Conservation (phyloP, 2,888 invertebrate genomes). For the Rhingia rostrata region DNA sequence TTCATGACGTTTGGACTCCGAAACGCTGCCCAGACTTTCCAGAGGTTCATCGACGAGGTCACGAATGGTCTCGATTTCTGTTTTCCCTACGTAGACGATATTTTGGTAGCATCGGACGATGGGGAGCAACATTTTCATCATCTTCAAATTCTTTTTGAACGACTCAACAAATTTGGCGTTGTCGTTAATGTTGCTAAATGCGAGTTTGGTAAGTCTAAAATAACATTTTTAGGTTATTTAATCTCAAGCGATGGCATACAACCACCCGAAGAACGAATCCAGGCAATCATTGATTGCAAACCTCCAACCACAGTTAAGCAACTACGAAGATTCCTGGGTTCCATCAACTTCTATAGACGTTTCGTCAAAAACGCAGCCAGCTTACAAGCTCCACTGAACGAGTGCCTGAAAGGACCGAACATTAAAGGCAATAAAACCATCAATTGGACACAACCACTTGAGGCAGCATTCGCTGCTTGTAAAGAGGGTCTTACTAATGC, state of each 20-base stretch:
- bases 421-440: too few relatives aligned
- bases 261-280: slow-evolving; percentile 77
- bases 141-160: slow-evolving; percentile 23
- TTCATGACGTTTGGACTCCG: slow-evolving; percentile 3
- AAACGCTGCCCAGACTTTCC: background rate
- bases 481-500: slow-evolving; percentile 12
- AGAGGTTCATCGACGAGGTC: background rate
- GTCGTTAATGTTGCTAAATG: slow-evolving; percentile 19
- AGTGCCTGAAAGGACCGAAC: slow-evolving; percentile 13
- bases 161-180: slow-evolving; percentile 20
- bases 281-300: slow-evolving; percentile 76
- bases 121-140: slow-evolving; percentile 1
- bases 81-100: background rate
- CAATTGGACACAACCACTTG: too few relatives aligned
- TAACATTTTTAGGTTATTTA: slow-evolving; percentile 10
- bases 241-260: slow-evolving; percentile 75
- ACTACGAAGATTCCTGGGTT: slow-evolving; percentile 76
- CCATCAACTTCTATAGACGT: slow-evolving; percentile 78
- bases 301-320: slow-evolving; percentile 62
- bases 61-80: background rate
- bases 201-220: slow-evolving; percentile 24
- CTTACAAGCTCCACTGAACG: slow-evolving; percentile 37
- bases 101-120: slow-evolving; percentile 2
- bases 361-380: slow-evolving; percentile 75
- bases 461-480: too few relatives aligned